phyloP scores from a whole-genome alignment of 2,113 vertebrate genomes.

The Ptychochromis oligacanthus region DNA sequence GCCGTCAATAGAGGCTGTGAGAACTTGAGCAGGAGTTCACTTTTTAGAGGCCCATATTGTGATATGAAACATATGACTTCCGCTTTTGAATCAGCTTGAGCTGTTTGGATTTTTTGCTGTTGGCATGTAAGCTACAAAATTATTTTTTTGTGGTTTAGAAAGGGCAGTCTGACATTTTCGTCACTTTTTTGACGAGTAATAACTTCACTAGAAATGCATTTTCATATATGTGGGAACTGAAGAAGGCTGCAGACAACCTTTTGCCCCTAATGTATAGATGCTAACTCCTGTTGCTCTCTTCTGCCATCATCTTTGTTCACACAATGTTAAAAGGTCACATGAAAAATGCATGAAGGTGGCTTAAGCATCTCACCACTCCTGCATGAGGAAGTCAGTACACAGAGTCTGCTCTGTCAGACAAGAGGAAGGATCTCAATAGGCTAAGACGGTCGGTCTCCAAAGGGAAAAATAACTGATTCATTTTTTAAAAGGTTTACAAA shows the following conservation, averaged over 20 bases:
- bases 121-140: neutral
- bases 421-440: conserved; percentile 18
- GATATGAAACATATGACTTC: neutral
- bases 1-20: neutral
- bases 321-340: conserved; percentile 80
- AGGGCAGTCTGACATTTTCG: neutral
- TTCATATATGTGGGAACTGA: neutral
- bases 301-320: conserved; percentile 68
- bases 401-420: conserved; percentile 34
- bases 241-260: conserved; percentile 21
- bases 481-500: conserved; percentile 11
- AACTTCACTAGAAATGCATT: neutral
- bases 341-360: conserved; percentile 77
- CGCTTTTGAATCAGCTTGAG: neutral
- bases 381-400: conserved; percentile 56
- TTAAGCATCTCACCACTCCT: conserved; percentile 56
- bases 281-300: conserved; percentile 57
- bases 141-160: neutral
- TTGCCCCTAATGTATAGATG: conserved; percentile 44
- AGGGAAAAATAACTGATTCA: conserved; percentile 19
- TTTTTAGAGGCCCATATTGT: neutral
- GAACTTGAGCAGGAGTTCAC: neutral
- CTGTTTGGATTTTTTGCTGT: neutral
- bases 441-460: conserved; percentile 10
- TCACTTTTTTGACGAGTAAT: neutral